Evolutionary conservation across 2,888 invertebrate species (phyloP).

Genomic region (Cephus spinipes): DNA sequence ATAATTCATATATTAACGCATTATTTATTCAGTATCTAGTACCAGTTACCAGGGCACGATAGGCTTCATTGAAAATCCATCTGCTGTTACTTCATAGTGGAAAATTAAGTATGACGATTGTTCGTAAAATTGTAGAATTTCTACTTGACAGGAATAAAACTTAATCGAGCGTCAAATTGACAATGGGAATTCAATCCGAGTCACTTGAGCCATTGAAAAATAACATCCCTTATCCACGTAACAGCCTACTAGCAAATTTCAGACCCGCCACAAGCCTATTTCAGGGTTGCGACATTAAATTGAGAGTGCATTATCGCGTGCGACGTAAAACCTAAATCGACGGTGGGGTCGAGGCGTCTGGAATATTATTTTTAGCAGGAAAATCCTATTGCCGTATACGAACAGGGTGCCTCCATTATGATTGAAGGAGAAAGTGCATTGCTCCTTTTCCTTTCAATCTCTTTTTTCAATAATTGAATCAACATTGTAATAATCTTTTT

Average conservation of each 20-base stretch:
- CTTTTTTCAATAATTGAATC: background rate
- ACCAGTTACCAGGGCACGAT: background rate
- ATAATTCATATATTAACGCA: background rate
- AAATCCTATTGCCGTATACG: background rate
- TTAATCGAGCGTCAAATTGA: background rate
- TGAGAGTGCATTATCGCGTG: background rate
- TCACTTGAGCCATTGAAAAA: background rate
- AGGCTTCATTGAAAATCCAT: background rate
- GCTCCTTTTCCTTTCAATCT: background rate
- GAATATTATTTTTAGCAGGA: background rate
- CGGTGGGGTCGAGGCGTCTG: background rate
- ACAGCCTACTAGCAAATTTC: background rate
- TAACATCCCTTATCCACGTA: background rate
- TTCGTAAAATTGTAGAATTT: background rate
- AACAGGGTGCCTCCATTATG: background rate
- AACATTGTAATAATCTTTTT: background rate
- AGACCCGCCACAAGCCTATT: background rate
- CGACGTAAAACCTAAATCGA: background rate
- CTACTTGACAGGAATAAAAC: background rate
- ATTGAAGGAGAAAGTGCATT: background rate
- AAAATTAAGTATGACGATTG: background rate
- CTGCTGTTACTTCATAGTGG: background rate
- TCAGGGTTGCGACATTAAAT: background rate
- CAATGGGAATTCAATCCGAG: background rate
- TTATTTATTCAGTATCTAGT: background rate